These are phyloP conservation scores for Rattus rattus DNA, from an alignment of 2,113 vertebrate genomes.

Conservation along the genomic window DNA sequence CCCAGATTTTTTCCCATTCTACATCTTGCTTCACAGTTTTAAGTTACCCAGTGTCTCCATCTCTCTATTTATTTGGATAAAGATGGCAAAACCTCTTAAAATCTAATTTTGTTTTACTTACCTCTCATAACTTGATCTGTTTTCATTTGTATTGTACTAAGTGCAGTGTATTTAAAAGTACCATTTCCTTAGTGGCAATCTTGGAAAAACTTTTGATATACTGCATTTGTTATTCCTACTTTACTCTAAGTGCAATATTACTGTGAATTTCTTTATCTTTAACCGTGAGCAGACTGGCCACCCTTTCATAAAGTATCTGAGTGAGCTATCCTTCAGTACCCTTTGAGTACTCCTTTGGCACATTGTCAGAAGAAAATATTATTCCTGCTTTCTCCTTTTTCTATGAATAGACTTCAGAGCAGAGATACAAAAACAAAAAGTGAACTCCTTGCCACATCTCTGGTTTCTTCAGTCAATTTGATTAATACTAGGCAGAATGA, in stretches of 20 bases:
- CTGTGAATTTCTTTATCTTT: background rate
- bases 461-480: background rate
- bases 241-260: background rate
- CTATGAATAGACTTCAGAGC: background rate
- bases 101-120: background rate
- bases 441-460: background rate
- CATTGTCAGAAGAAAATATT: background rate
- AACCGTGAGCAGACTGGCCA: background rate
- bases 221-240: background rate
- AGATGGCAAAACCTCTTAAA: background rate
- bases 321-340: background rate
- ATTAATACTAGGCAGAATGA: background rate
- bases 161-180: background rate
- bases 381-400: background rate
- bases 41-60: background rate
- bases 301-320: background rate
- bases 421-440: background rate
- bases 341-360: background rate
- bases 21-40: background rate
- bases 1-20: background rate
- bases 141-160: background rate
- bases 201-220: background rate
- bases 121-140: background rate
- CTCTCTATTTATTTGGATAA: background rate
- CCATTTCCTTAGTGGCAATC: background rate